These are phyloP conservation scores for Chitala chitala DNA, from an alignment of 2,113 vertebrate species.

Conservation along the genomic window DNA sequence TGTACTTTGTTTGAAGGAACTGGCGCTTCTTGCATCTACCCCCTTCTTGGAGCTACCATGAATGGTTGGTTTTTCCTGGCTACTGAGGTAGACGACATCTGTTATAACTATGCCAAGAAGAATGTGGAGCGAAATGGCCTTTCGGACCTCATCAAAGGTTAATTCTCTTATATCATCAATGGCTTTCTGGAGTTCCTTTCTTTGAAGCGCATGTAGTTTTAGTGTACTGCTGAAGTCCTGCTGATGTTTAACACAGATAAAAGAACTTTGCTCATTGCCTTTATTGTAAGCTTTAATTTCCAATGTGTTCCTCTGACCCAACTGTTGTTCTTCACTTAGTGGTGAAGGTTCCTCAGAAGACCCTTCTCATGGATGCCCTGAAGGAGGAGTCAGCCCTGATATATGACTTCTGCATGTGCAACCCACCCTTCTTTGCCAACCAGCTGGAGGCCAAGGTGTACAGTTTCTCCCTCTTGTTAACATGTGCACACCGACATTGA, in stretches of 20 bases:
- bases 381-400: conserved; percentile 90
- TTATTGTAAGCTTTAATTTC: too few relatives aligned
- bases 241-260: too few relatives aligned
- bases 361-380: conserved; percentile 91
- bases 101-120: conserved; percentile 94
- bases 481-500: background rate
- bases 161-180: background rate
- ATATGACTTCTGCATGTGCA: conserved; percentile 99
- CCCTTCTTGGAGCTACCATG: conserved; percentile 89
- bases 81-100: conserved; percentile 97
- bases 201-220: too few relatives aligned
- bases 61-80: conserved; percentile 98
- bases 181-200: background rate
- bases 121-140: conserved; percentile 94
- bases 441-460: conserved; percentile 88
- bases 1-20: conserved; percentile 67
- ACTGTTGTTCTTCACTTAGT: conserved; percentile 59
- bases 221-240: too few relatives aligned
- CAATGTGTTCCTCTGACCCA: too few relatives aligned
- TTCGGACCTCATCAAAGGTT: conserved; percentile 94
- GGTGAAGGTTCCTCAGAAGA: conserved; percentile 98
- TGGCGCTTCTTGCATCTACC: conserved; percentile 95
- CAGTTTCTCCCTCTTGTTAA: background rate
- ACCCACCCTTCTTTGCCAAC: conserved; percentile 97
- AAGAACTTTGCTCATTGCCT: too few relatives aligned